Conservation (phyloP, 2,888 invertebrate genomes). For the Tetanocera ferruginea region DNA sequence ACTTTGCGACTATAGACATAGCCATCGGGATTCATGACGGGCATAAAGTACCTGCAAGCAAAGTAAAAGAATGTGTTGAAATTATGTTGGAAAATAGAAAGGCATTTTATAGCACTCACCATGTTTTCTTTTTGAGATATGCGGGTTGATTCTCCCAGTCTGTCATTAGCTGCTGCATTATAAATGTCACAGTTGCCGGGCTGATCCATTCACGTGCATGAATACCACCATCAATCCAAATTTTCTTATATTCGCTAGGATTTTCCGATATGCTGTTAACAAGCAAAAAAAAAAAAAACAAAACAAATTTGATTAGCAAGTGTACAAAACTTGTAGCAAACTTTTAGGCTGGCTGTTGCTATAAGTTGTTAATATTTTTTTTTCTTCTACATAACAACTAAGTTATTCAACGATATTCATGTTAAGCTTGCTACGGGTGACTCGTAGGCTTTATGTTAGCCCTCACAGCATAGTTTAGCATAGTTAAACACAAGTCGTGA, state of each 20-base stretch:
- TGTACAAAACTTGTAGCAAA: background rate
- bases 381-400: background rate
- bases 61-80: background rate
- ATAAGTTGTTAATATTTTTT: background rate
- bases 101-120: constrained; percentile 70
- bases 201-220: constrained; percentile 94
- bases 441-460: background rate
- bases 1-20: constrained; percentile 85
- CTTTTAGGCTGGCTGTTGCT: background rate
- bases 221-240: constrained; percentile 85
- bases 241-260: constrained; percentile 75
- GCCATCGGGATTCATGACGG: constrained; percentile 86
- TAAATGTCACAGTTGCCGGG: constrained; percentile 82
- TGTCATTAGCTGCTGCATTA: constrained; percentile 79
- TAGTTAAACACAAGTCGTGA: background rate
- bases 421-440: background rate
- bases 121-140: constrained; percentile 83
- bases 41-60: constrained; percentile 74
- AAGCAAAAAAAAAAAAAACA: too few relatives aligned
- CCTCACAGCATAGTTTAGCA: background rate
- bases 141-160: constrained; percentile 76
- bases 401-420: constrained; percentile 12
- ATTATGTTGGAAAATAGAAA: background rate
- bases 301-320: background rate
- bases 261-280: constrained; percentile 76